A percentile compares a stretch with the other conserved stretches of the same genome.
phyloP scores from a whole-genome alignment of 35 echinoderm and acorn worm genomes.

The Heliocidaris tuberculata region DNA sequence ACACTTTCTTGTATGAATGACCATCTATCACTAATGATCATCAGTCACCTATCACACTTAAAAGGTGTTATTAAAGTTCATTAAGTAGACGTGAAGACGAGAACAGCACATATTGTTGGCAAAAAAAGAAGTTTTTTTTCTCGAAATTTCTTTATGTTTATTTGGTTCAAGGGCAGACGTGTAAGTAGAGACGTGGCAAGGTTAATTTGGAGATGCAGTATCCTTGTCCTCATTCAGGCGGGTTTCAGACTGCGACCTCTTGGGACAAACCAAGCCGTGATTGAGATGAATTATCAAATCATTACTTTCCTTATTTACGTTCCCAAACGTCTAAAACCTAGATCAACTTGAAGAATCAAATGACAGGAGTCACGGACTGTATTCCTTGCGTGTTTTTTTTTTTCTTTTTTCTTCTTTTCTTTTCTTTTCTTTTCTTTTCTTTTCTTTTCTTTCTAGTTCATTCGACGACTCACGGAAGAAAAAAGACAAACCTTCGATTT shows the following conservation, averaged over 20 bases:
- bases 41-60: too few relatives aligned
- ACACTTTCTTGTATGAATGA: too few relatives aligned
- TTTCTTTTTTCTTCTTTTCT: too few relatives aligned
- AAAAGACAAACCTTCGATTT: neutral
- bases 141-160: too few relatives aligned
- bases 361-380: neutral
- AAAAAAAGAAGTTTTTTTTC: too few relatives aligned
- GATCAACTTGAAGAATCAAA: neutral
- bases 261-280: neutral
- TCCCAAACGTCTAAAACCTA: neutral
- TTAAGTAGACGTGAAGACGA: too few relatives aligned
- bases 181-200: neutral
- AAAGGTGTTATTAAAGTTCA: too few relatives aligned
- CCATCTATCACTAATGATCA: too few relatives aligned
- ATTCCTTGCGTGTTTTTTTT: neutral
- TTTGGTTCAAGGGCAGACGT: neutral
- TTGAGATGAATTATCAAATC: slow-evolving; percentile 12
- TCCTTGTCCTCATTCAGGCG: neutral
- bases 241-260: neutral
- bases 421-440: too few relatives aligned
- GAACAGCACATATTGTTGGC: too few relatives aligned
- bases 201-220: neutral
- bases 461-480: neutral
- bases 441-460: neutral
- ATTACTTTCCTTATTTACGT: neutral